Evolutionary conservation across 2,888 invertebrate species (phyloP).

Genomic region (Gymnosoma rotundatum): DNA sequence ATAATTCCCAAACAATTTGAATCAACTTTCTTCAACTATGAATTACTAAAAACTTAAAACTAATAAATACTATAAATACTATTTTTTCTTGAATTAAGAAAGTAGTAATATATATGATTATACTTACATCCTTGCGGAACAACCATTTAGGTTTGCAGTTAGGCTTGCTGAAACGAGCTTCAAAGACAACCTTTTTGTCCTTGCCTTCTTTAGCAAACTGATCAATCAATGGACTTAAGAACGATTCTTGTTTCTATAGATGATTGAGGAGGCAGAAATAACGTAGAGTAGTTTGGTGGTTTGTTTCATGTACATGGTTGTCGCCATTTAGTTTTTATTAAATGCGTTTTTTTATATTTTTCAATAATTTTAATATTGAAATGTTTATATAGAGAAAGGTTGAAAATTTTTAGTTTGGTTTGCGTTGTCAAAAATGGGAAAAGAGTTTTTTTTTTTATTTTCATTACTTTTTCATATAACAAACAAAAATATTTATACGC

Average conservation of each 20-base stretch:
- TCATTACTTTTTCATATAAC: conserved; percentile 45
- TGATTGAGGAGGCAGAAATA: not conserved
- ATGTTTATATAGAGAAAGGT: conserved; percentile 43
- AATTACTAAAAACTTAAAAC: no score
- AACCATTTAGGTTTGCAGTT: conserved; percentile 96
- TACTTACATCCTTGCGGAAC: conserved; percentile 95
- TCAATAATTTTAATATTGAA: conserved; percentile 57
- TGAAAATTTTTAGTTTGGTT: conserved; percentile 63
- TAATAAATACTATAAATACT: no score
- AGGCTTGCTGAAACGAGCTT: conserved; percentile 97
- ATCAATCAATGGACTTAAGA: conserved; percentile 97
- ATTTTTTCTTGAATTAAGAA: no score
- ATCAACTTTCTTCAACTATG: no score
- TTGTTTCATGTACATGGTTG: conserved; percentile 73
- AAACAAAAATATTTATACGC: conserved; percentile 64
- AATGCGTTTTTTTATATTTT: conserved; percentile 51
- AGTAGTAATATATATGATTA: not conserved
- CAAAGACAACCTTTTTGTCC: conserved; percentile 96
- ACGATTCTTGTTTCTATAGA: conserved; percentile 94
- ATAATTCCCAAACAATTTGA: no score
- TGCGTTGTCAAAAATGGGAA: conserved; percentile 82
- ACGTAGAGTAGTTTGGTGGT: conserved; percentile 31
- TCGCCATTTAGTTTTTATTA: conserved; percentile 24
- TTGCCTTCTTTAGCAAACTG: conserved; percentile 97
- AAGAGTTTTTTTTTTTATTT: conserved; percentile 74